Base-by-base conservation (phyloP, 2,113 vertebrate species). In the Pterocles gutturalis region DNA sequence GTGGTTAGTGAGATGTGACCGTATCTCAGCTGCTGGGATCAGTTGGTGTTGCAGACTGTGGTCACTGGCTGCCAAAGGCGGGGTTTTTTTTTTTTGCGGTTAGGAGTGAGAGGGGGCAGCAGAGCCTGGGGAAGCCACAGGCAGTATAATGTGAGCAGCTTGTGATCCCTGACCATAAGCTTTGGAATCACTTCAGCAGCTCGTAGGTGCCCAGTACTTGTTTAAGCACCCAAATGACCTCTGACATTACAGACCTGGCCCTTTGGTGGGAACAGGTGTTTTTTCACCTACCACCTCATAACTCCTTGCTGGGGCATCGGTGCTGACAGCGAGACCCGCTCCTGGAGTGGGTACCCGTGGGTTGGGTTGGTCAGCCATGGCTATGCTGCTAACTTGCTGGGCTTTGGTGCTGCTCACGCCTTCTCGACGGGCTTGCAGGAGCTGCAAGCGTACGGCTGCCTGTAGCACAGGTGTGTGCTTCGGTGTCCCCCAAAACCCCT, bases 361-460 rank as follows among this genome's bases (percentile, higher is more conserved):
- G 17, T 1, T 4, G 26, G 51, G 38, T 15, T 4, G 5, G 34
- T 64, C 69, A 79, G 48, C 29, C 71, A 15, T 81, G 89, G 51
- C 77, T 81, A 28, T 3, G 0, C 76, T 43, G 36, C 36, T 66
- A 57, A 45, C 45, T 91, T 88, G 48, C 24, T 2, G 29, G 34
- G 46, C 64, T 96, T 60, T 83, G 80, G 80, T 84, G 65, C 38
- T 79, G 53, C 67, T 67, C 17, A 2, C 0, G 28, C 51, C 69
- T 70, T 69, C 46, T 70, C 2, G 2, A 0, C 17, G 33, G 43
- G 43, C 73, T 87, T 0, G 0, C 2, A 12, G 19, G 46, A 71
- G 72, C 84, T 79, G 78, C 75, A 60, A 81, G 11, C 5, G 1
- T 31, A 24, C 0, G 0, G 43, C 58, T 85, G 43, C 17, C 2